Evolutionary conservation across 1,140 invertebrate genomes (phyloP).

Genomic region (Lucilia cuprina): DNA sequence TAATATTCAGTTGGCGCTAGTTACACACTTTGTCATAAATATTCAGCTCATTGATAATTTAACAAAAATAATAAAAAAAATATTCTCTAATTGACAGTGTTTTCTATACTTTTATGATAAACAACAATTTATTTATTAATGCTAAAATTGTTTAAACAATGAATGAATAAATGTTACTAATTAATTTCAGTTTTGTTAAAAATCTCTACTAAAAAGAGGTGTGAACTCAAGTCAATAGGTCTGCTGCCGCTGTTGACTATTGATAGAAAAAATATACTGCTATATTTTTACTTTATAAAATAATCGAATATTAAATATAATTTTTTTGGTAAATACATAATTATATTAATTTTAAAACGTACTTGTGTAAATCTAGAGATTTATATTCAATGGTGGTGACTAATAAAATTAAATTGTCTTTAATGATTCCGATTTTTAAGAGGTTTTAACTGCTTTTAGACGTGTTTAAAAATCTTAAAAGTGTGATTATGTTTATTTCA

Average conservation of each 20-base stretch:
- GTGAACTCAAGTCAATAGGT: neutral
- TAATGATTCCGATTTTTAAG: no score
- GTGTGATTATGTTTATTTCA: no score
- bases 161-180: neutral
- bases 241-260: neutral
- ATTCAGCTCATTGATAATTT: neutral
- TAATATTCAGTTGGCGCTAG: neutral
- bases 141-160: neutral
- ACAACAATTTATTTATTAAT: neutral
- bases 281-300: no score
- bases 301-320: no score
- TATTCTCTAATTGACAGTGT: neutral
- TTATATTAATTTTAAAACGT: no score
- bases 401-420: no score
- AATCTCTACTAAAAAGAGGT: neutral
- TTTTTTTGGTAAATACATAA: no score
- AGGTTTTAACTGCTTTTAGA: no score
- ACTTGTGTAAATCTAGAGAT: no score
- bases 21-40: neutral
- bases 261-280: neutral
- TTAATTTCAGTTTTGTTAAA: neutral
- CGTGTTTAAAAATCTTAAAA: no score
- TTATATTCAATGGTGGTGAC: no score
- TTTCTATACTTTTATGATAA: neutral
- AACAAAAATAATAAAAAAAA: neutral